Evolutionary conservation across 2,113 vertebrate genomes (phyloP), one percentile per base, ranked within the genome.

Genomic region (Thymallus thymallus): DNA sequence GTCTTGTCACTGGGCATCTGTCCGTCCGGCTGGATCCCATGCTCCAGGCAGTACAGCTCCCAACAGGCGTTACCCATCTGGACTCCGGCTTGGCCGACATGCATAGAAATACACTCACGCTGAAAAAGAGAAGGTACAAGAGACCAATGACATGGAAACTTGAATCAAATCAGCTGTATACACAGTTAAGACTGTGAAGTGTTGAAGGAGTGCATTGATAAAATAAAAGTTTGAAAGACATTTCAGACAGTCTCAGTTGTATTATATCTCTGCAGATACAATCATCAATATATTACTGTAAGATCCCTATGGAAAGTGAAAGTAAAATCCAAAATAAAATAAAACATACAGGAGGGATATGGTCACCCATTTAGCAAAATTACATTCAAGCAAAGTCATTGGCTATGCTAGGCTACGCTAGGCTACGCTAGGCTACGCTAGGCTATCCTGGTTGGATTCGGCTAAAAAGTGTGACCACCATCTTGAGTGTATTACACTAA

Each of bases 11-110:
- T 92, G 61, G 92, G 92, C 92, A 94, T 94, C 82, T 94, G 91
- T 55, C 93, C 92, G 14, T 93, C 91, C 5, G 92, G 92, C 84
- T 93, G 92, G 68, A 93, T 92, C 35, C 92, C 91, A 68, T 92
- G 91, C 56, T 93, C 92, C 78, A 93, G 83, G 14, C 92, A 93
- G 75, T 93, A 92, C 61, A 98, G 92, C 81, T 98, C 96, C 96
- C 96, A 98, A 78, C 95, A 97, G 66, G 95, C 94, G 7, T 96
- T 95, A 73, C 96, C 96, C 91, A 96, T 96, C 91, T 98, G 96
- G 87, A 94, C 87, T 0, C 97, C 96, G 18, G 95, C 96, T 91
- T 98, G 97, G 83, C 96, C 96, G 45, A 93, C 92, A 23, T 93
- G 92, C 89, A 93, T 91, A 32, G 92, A 93, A 83, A 93, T 93